These are phyloP conservation scores for Mellivora capensis DNA, from an alignment of 2,113 vertebrate species.

Conservation along the genomic window DNA sequence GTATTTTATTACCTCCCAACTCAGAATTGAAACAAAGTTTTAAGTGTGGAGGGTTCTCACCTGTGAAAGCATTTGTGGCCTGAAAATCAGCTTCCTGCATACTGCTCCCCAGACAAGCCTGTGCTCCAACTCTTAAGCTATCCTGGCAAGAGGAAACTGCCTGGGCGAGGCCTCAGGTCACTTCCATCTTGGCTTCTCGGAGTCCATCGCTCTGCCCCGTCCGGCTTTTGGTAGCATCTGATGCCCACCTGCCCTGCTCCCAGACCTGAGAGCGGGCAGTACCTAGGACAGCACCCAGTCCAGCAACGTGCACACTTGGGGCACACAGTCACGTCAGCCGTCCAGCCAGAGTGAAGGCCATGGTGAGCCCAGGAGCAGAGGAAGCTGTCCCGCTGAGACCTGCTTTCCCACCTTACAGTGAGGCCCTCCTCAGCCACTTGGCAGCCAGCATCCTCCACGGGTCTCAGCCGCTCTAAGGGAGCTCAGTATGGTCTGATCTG, in stretches of 20 bases:
- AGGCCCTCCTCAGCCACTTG: constrained; percentile 72
- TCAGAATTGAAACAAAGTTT: neutral
- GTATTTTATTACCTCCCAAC: neutral
- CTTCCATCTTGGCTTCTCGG: constrained; percentile 86
- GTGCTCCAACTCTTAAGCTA: constrained; percentile 86
- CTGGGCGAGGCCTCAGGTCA: constrained; percentile 82
- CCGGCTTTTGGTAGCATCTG: constrained; percentile 70
- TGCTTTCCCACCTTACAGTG: constrained; percentile 57
- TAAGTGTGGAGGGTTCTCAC: constrained; percentile 79
- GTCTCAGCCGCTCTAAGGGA: constrained; percentile 39
- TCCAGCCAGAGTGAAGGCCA: constrained; percentile 86
- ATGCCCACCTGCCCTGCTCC: constrained; percentile 66
- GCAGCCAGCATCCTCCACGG: constrained; percentile 75
- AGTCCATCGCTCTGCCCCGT: constrained; percentile 83
- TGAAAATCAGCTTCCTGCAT: constrained; percentile 98
- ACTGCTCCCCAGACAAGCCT: constrained; percentile 89
- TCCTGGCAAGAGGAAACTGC: constrained; percentile 81
- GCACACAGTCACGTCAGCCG: constrained; percentile 77
- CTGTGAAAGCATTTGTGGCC: constrained; percentile 97
- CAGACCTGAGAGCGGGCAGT: constrained; percentile 38
- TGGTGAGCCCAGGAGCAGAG: constrained; percentile 75
- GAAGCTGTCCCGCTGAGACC: constrained; percentile 31
- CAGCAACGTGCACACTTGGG: neutral
- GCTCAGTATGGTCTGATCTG: constrained; percentile 67
- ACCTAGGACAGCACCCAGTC: constrained; percentile 46